These are phyloP conservation scores for Cephus spinipes DNA, from an alignment of 2,888 invertebrate genomes.

Conservation along the genomic window DNA sequence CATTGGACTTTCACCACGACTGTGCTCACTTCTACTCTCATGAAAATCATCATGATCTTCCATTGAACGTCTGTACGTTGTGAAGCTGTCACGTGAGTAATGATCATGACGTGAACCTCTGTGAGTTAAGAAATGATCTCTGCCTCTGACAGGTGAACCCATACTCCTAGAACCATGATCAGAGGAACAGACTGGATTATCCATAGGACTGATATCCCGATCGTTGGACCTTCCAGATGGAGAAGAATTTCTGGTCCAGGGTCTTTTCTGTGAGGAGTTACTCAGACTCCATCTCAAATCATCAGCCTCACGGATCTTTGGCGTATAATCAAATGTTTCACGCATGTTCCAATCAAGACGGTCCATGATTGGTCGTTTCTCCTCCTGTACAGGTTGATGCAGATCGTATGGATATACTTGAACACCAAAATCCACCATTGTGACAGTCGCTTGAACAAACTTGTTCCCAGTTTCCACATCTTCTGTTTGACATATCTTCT, in stretches of 20 bases:
- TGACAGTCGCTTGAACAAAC: constrained; percentile 36
- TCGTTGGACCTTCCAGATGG: constrained; percentile 39
- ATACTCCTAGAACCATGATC: constrained; percentile 40
- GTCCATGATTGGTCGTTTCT: constrained; percentile 56
- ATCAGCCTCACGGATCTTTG: constrained; percentile 48
- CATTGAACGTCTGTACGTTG: constrained; percentile 37
- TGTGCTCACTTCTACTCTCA: constrained; percentile 48
- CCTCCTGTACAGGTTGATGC: constrained; percentile 39
- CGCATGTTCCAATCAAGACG: constrained; percentile 59
- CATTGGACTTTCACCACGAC: constrained; percentile 54
- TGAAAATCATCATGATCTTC: constrained; percentile 45
- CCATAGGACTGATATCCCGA: constrained; percentile 30
- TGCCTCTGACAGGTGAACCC: constrained; percentile 39
- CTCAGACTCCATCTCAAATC: constrained; percentile 58
- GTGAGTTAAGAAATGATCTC: constrained; percentile 36
- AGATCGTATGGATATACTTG: constrained; percentile 38
- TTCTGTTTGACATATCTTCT: constrained; percentile 63
- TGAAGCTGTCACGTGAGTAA: constrained; percentile 40
- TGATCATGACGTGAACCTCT: constrained; percentile 36
- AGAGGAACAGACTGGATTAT: constrained; percentile 29
- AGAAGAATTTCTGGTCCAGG: constrained; percentile 39
- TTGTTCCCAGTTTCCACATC: constrained; percentile 38
- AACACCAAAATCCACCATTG: constrained; percentile 39
- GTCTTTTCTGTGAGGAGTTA: constrained; percentile 48
- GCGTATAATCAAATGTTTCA: constrained; percentile 50